Percentiles rank a stretch among this genome's conserved stretches.
These are phyloP conservation scores for Notolepis coatsorum DNA, from an alignment of 2,797 vertebrate genomes.

Conservation along the genomic window DNA sequence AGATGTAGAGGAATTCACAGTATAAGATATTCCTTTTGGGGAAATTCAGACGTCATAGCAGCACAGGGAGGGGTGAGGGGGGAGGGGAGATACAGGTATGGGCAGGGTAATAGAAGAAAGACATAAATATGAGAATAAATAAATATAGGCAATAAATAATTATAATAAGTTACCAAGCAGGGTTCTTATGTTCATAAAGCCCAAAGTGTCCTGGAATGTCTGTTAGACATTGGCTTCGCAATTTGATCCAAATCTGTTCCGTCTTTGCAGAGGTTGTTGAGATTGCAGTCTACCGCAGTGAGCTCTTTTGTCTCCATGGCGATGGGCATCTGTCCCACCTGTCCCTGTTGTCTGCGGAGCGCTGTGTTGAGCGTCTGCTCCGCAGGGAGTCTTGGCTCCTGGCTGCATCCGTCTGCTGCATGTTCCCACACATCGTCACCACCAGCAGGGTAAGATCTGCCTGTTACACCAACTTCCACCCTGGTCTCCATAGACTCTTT, in stretches of 20 bases:
- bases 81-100: too few relatives aligned
- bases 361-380: constrained; percentile 91
- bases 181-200: too few relatives aligned
- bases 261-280: constrained; percentile 87
- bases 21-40: too few relatives aligned
- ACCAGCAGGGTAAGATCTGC: constrained; percentile 86
- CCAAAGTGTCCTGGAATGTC: too few relatives aligned
- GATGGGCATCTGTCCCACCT: constrained; percentile 91
- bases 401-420: constrained; percentile 87
- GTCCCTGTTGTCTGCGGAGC: constrained; percentile 88
- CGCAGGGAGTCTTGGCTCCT: constrained; percentile 88
- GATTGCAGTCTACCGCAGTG: constrained; percentile 87
- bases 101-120: too few relatives aligned
- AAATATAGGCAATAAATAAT: too few relatives aligned
- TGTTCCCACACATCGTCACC: constrained; percentile 89
- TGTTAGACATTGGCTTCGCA: not conserved
- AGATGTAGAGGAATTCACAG: too few relatives aligned
- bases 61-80: too few relatives aligned
- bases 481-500: too few relatives aligned
- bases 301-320: constrained; percentile 93
- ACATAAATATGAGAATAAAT: too few relatives aligned
- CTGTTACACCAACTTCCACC: not conserved
- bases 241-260: constrained; percentile 15
- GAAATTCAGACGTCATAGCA: too few relatives aligned
- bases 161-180: too few relatives aligned